Conservation (phyloP, 2,888 invertebrate genomes). For the Ormyrus nitidulus region DNA sequence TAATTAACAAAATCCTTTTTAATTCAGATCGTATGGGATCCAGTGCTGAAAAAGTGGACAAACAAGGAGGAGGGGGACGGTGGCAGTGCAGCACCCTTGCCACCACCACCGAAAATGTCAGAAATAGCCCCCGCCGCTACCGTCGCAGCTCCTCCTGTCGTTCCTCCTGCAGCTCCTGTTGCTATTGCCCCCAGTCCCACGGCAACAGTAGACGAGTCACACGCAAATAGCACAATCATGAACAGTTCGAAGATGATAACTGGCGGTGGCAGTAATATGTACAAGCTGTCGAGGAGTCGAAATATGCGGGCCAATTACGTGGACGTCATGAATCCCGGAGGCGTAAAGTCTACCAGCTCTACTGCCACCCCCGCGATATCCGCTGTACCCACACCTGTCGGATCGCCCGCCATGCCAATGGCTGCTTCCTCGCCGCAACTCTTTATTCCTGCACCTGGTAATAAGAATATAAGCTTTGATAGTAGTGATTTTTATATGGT, state of each 20-base stretch:
- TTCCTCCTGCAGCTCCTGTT: constrained; percentile 21
- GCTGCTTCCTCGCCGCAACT: constrained; percentile 76
- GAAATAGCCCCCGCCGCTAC: constrained; percentile 73
- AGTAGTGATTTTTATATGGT: constrained; percentile 5
- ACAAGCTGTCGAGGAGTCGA: constrained; percentile 86
- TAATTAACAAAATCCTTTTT: constrained; percentile 8
- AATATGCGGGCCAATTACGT: constrained; percentile 86
- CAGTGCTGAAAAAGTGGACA: constrained; percentile 89
- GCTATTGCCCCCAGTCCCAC: not conserved
- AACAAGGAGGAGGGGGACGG: constrained; percentile 87
- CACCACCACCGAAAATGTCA: constrained; percentile 84
- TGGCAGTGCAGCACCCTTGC: constrained; percentile 78
- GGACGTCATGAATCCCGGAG: constrained; percentile 90
- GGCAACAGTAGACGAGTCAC: no score
- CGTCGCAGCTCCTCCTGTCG: constrained; percentile 51
- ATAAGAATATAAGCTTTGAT: constrained; percentile 2
- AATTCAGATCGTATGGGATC: constrained; percentile 93
- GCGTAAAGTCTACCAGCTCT: constrained; percentile 72
- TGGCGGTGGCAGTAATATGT: constrained; percentile 81
- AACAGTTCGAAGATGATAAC: constrained; percentile 66
- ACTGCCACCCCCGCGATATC: constrained; percentile 69
- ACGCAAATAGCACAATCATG: not conserved
- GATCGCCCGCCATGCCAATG: constrained; percentile 73
- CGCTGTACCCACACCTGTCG: constrained; percentile 70
- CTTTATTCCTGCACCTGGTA: constrained; percentile 79